Evolutionary conservation across 2,113 vertebrate genomes (phyloP).

Genomic region (Spheniscus mendiculus): DNA sequence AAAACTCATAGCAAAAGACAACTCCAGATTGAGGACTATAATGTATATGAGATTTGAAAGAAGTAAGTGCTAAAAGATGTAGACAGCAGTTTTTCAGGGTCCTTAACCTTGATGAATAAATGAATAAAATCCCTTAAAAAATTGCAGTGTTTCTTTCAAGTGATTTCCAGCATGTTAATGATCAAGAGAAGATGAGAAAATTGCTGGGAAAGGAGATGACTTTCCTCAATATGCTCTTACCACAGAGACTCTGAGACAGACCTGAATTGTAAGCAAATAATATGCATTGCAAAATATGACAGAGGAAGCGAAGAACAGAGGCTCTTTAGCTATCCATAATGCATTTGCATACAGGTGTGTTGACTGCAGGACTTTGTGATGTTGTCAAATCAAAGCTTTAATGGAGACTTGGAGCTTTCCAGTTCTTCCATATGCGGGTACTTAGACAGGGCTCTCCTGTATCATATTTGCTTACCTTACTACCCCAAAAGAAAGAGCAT

Average conservation of each 20-base stretch:
- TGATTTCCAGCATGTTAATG: conserved; percentile 72
- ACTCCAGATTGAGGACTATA: conserved; percentile 46
- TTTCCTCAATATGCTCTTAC: conserved; percentile 52
- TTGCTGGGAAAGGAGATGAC: conserved; percentile 53
- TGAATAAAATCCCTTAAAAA: conserved; percentile 72
- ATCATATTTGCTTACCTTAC: neutral
- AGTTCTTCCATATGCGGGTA: neutral
- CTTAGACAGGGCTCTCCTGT: neutral
- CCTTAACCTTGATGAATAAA: conserved; percentile 79
- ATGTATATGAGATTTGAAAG: conserved; percentile 66
- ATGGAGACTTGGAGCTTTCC: neutral
- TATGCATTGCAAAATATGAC: conserved; percentile 25
- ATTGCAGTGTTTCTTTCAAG: conserved; percentile 68
- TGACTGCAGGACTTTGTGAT: neutral
- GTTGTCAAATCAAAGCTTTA: conserved; percentile 9
- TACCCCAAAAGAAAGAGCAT: neutral
- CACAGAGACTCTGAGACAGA: conserved; percentile 33
- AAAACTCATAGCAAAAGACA: conserved; percentile 41
- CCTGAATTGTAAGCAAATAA: conserved; percentile 54
- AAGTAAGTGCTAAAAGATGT: conserved; percentile 69
- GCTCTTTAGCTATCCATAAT: conserved; percentile 2
- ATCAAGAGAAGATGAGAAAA: conserved; percentile 68
- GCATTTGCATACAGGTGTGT: conserved; percentile 28
- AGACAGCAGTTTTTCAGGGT: conserved; percentile 73
- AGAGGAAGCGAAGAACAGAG: conserved; percentile 2